A percentile compares a stretch with the other conserved stretches of the same genome.
These are phyloP conservation scores for Felis chaus DNA, from an alignment of 2,113 vertebrate species.

Conservation along the genomic window DNA sequence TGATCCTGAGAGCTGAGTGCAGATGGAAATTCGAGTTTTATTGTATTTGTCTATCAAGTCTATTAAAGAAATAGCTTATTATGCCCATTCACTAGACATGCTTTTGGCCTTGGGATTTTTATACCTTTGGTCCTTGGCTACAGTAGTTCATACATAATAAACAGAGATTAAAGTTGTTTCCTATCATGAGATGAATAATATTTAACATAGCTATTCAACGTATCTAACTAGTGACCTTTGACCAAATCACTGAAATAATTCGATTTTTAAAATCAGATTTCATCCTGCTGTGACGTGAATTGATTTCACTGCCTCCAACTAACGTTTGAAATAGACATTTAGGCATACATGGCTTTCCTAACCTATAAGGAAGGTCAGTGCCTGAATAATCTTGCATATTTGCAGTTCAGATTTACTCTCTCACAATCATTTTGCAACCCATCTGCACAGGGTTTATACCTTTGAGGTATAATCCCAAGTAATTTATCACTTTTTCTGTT, in stretches of 20 bases:
- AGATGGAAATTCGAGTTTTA: constrained; percentile 67
- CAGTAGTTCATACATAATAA: constrained; percentile 76
- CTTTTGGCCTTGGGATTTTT: constrained; percentile 72
- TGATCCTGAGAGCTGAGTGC: neutral
- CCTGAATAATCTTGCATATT: constrained; percentile 17
- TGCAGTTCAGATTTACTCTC: constrained; percentile 51
- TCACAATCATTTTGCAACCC: neutral
- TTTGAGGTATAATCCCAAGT: constrained; percentile 69
- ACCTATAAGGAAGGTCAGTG: constrained; percentile 5
- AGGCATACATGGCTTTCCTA: neutral
- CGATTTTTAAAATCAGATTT: constrained; percentile 79
- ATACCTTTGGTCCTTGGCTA: constrained; percentile 71
- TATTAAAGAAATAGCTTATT: constrained; percentile 60
- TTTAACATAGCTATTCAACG: constrained; percentile 80
- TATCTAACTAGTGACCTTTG: constrained; percentile 84
- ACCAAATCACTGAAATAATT: constrained; percentile 78
- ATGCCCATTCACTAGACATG: neutral
- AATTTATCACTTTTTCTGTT: constrained; percentile 73
- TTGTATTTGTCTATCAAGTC: constrained; percentile 60
- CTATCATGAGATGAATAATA: constrained; percentile 82
- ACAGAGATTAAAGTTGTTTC: constrained; percentile 75
- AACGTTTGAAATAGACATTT: constrained; percentile 61
- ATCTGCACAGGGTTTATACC: neutral
- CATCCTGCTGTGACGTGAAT: constrained; percentile 62
- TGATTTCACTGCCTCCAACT: constrained; percentile 57